These are phyloP conservation scores for Halocaridina rubra DNA, from an alignment of 2,888 invertebrate species.

Conservation along the genomic window DNA sequence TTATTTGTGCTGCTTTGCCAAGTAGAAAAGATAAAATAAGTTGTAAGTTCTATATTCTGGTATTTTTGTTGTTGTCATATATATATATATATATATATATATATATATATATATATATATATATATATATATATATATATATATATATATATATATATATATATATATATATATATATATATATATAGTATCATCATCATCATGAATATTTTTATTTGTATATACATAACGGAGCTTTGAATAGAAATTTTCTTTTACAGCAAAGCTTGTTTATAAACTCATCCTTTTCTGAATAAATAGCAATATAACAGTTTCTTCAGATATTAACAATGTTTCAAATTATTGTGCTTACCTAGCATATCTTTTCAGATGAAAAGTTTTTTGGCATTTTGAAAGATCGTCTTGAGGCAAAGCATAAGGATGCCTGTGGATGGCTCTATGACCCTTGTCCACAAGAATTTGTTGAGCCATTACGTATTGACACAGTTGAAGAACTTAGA, in stretches of 20 bases:
- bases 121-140: too few relatives aligned
- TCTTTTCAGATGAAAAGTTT: slow-evolving; percentile 13
- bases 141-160: too few relatives aligned
- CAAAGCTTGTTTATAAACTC: too few relatives aligned
- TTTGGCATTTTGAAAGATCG: background rate
- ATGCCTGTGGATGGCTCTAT: slow-evolving; percentile 33
- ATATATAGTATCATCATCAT: too few relatives aligned
- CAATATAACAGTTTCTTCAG: too few relatives aligned
- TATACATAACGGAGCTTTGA: too few relatives aligned
- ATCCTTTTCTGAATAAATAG: too few relatives aligned
- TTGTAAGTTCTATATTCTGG: background rate
- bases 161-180: too few relatives aligned
- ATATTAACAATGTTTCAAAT: too few relatives aligned
- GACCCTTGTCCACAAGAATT: slow-evolving; percentile 11
- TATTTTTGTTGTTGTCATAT: background rate
- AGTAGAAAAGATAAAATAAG: background rate
- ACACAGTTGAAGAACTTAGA: slow-evolving; percentile 17
- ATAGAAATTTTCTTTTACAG: too few relatives aligned
- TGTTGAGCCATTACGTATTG: background rate
- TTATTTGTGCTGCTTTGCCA: slow-evolving; percentile 49
- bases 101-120: too few relatives aligned
- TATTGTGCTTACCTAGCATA: too few relatives aligned
- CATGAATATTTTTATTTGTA: background rate
- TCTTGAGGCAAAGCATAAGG: slow-evolving; percentile 16
- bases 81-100: background rate